A percentile compares a stretch with the other conserved stretches of the same genome.
Conservation (phyloP, 2,113 vertebrate genomes). For the Sinosuthora webbiana region DNA sequence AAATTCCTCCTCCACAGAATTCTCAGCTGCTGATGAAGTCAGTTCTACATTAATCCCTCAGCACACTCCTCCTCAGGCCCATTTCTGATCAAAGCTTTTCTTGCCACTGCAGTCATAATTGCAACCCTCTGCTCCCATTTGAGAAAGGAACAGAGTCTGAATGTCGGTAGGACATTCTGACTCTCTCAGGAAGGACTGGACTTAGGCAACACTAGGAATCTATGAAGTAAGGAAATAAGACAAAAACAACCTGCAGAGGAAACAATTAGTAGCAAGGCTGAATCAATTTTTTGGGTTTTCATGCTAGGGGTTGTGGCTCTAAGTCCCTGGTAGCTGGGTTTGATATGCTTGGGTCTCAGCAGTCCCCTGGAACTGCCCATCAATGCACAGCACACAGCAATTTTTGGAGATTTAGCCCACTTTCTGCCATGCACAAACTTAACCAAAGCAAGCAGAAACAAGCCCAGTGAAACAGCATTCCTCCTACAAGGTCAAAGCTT, state of each 20-base stretch:
- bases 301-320: accelerated
- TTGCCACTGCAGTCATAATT: background rate
- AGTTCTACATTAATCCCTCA: slow-evolving; percentile 41
- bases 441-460: background rate
- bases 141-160: background rate
- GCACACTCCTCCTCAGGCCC: background rate
- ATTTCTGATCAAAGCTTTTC: slow-evolving; percentile 49
- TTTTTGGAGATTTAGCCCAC: background rate
- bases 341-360: background rate
- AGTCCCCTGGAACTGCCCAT: background rate
- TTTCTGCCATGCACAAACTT: background rate
- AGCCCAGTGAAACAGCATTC: background rate
- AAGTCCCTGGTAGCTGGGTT: background rate
- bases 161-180: background rate
- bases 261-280: background rate
- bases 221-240: background rate
- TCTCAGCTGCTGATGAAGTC: slow-evolving; percentile 54
- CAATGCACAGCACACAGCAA: background rate
- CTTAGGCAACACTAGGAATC: background rate
- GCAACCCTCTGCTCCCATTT: background rate
- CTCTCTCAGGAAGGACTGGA: background rate
- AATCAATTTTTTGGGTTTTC: background rate
- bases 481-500: background rate
- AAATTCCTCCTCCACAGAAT: slow-evolving; percentile 45
- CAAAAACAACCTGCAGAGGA: background rate